These are phyloP conservation scores for Dolichoris vasculosae DNA, from an alignment of 1,140 invertebrate genomes.

Conservation along the genomic window DNA sequence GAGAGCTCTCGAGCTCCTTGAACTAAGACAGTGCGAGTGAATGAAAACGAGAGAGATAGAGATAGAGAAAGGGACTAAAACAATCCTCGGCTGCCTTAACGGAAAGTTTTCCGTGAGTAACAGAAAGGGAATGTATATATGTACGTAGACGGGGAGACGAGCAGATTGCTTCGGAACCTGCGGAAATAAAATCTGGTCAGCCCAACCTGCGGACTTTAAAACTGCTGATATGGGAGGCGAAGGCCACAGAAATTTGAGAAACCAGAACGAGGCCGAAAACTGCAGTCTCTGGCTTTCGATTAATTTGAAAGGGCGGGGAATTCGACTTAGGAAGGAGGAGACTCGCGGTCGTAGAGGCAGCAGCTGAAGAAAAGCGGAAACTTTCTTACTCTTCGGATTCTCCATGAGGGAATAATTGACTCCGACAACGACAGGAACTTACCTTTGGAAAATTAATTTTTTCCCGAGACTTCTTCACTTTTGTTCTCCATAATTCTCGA, in stretches of 20 bases:
- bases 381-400: slow-evolving; percentile 16
- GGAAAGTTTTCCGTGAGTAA: slow-evolving; percentile 24
- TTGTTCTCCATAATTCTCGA: neutral
- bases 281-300: slow-evolving; percentile 48
- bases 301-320: slow-evolving; percentile 29
- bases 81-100: neutral
- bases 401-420: slow-evolving; percentile 47
- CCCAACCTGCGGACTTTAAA: slow-evolving; percentile 33
- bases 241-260: neutral
- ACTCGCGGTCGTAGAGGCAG: no score
- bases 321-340: neutral
- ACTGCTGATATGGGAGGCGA: slow-evolving; percentile 38
- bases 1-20: neutral
- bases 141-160: neutral
- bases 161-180: slow-evolving; percentile 27
- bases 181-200: slow-evolving; percentile 45
- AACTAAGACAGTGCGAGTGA: neutral
- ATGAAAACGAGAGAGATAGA: neutral
- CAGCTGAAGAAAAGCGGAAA: slow-evolving; percentile 25
- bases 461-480: neutral
- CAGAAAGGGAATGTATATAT: neutral
- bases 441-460: slow-evolving; percentile 18
- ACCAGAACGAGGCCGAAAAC: slow-evolving; percentile 10
- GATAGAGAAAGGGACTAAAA: slow-evolving; percentile 6
- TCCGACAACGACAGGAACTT: neutral